Percentiles rank a stretch among this genome's conserved stretches.
Evolutionary conservation across 2,113 vertebrate genomes (phyloP).

Genomic region (Otolemur garnettii): DNA sequence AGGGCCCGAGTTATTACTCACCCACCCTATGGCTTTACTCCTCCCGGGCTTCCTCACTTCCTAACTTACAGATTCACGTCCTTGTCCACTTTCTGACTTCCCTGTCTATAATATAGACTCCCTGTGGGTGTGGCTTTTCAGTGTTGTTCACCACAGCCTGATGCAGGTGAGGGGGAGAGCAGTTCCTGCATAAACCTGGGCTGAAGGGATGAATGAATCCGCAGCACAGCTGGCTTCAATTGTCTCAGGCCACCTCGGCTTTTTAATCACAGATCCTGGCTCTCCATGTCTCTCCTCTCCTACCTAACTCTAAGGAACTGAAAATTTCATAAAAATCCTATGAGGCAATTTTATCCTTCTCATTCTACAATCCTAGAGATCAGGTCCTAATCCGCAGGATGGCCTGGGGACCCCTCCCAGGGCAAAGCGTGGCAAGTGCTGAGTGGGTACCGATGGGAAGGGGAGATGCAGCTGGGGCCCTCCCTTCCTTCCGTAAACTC

Average conservation of each 20-base stretch:
- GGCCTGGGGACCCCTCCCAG: neutral
- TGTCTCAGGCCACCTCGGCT: neutral
- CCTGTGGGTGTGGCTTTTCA: neutral
- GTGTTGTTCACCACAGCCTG: neutral
- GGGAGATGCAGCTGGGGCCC: neutral
- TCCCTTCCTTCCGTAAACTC: neutral
- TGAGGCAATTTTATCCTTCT: neutral
- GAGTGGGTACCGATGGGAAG: neutral
- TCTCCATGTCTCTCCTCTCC: fast-evolving
- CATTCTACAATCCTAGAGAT: neutral
- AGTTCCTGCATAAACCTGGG: neutral
- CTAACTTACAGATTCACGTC: neutral
- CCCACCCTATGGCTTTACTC: conserved; percentile 59
- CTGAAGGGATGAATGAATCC: neutral
- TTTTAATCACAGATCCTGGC: neutral
- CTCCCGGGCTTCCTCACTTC: neutral
- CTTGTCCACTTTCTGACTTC: neutral
- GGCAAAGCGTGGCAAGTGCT: neutral
- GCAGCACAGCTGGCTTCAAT: neutral
- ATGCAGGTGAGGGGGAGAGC: fast-evolving
- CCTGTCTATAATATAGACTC: neutral
- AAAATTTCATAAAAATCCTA: neutral
- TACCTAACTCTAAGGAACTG: neutral
- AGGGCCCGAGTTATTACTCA: neutral
- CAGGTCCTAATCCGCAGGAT: neutral